These are phyloP conservation scores for Electrona antarctica DNA, from an alignment of 2,113 vertebrate genomes.

Conservation along the genomic window DNA sequence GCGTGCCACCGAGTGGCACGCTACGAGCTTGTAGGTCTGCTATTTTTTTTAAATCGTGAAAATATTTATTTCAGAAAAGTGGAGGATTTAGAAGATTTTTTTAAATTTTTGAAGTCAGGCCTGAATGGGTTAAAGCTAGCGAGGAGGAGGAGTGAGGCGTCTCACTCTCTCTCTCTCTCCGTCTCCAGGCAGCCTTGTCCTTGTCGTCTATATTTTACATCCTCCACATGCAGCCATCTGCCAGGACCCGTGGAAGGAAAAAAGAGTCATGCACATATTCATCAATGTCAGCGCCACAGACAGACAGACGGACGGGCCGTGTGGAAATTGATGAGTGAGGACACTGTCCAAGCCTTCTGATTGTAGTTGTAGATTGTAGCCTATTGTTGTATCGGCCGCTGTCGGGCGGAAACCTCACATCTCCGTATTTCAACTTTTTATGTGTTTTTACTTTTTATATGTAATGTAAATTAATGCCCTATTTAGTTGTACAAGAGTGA, in stretches of 20 bases:
- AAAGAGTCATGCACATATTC: conserved; percentile 61
- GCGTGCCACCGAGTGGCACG: too few species aligned
- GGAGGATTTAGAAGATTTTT: too few species aligned
- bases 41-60: too few species aligned
- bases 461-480: too few species aligned
- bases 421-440: too few species aligned
- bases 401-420: too few species aligned
- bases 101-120: too few species aligned
- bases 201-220: conserved; percentile 11
- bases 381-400: background rate
- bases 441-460: too few species aligned
- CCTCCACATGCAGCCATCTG: background rate
- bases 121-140: background rate
- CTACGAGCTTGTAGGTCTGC: too few species aligned
- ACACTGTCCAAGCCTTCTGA: conserved; percentile 9
- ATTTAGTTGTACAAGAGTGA: background rate
- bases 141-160: background rate
- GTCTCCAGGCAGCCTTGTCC: conserved; percentile 48
- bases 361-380: too few species aligned
- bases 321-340: conserved; percentile 53
- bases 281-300: conserved; percentile 67
- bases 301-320: conserved; percentile 9
- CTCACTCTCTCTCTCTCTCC: conserved; percentile 33
- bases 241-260: conserved; percentile 33
- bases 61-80: too few species aligned